Percentiles rank a stretch among this genome's conserved stretches.
phyloP scores from a whole-genome alignment of 1,140 invertebrate species.

The Drosophila varians region DNA sequence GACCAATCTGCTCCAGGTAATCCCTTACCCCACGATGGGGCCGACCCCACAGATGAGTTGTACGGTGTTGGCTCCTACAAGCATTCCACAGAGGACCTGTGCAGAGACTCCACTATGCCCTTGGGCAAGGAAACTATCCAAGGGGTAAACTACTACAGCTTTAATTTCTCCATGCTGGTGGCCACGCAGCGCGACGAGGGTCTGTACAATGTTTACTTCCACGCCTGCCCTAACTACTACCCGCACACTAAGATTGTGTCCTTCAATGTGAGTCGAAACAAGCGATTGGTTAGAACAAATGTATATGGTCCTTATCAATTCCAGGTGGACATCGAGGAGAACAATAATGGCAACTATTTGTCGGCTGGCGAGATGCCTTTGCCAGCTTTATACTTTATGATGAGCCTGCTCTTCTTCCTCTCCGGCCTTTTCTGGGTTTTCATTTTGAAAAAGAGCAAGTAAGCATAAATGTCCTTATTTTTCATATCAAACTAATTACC shows the following conservation, averaged over 20 bases:
- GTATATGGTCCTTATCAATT: neutral
- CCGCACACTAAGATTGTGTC: slow-evolving; percentile 69
- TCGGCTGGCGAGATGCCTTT: slow-evolving; percentile 99
- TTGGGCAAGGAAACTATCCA: slow-evolving; percentile 41
- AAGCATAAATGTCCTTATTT: slow-evolving; percentile 27
- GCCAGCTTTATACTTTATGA: slow-evolving; percentile 95
- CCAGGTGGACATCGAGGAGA: slow-evolving; percentile 93
- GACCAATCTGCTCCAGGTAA: slow-evolving; percentile 11
- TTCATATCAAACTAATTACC: no score
- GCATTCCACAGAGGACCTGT: slow-evolving; percentile 57
- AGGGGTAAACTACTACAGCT: slow-evolving; percentile 68
- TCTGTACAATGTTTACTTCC: slow-evolving; percentile 97
- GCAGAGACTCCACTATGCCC: slow-evolving; percentile 64
- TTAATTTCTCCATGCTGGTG: slow-evolving; percentile 91
- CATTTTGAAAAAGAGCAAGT: slow-evolving; percentile 93
- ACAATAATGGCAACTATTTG: slow-evolving; percentile 94
- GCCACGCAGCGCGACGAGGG: slow-evolving; percentile 92
- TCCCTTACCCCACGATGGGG: slow-evolving; percentile 23
- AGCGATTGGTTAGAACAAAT: neutral
- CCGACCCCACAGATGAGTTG: slow-evolving; percentile 10
- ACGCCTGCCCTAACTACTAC: slow-evolving; percentile 93
- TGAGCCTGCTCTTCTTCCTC: slow-evolving; percentile 95
- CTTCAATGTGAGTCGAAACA: slow-evolving; percentile 78
- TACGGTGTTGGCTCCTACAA: slow-evolving; percentile 37
- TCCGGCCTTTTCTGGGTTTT: slow-evolving; percentile 96